Conservation (phyloP, 2,797 vertebrate genomes). For the Gymnothorax javanicus region DNA sequence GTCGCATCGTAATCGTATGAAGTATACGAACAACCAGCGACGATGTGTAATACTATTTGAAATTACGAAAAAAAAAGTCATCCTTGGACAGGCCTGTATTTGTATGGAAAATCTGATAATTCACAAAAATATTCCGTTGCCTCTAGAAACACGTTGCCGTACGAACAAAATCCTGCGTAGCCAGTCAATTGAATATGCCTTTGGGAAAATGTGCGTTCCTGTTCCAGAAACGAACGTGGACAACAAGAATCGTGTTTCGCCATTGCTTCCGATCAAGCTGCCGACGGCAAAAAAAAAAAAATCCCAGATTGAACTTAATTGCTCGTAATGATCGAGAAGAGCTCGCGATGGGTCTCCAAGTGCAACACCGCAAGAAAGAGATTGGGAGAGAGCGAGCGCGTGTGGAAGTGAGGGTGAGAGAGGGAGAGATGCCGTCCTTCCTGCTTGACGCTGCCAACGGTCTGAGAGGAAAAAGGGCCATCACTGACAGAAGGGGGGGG, state of each 20-base stretch:
- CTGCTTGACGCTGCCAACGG: conserved; percentile 67
- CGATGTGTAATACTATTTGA: conserved; percentile 28
- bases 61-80: conserved; percentile 54
- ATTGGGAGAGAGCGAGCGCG: conserved; percentile 49
- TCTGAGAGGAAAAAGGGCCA: conserved; percentile 77
- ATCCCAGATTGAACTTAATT: conserved; percentile 62
- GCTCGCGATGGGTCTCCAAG: conserved; percentile 53
- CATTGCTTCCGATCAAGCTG: conserved; percentile 60
- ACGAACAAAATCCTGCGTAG: conserved; percentile 66
- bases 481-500: conserved; percentile 56
- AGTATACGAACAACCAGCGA: conserved; percentile 21
- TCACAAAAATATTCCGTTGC: conserved; percentile 63
- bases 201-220: conserved; percentile 47
- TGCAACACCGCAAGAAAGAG: conserved; percentile 49
- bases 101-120: conserved; percentile 74
- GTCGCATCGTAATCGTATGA: conserved; percentile 22
- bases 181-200: conserved; percentile 49
- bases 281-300: conserved; percentile 21
- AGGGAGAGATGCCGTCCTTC: conserved; percentile 64
- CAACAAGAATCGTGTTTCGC: conserved; percentile 59
- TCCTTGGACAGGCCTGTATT: conserved; percentile 71
- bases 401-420: conserved; percentile 42
- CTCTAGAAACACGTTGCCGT: conserved; percentile 66
- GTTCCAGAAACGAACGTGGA: conserved; percentile 61
- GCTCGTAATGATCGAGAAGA: conserved; percentile 57